Base-by-base conservation (phyloP, 2,797 vertebrate genomes). In the Anisognathus igniventris region DNA sequence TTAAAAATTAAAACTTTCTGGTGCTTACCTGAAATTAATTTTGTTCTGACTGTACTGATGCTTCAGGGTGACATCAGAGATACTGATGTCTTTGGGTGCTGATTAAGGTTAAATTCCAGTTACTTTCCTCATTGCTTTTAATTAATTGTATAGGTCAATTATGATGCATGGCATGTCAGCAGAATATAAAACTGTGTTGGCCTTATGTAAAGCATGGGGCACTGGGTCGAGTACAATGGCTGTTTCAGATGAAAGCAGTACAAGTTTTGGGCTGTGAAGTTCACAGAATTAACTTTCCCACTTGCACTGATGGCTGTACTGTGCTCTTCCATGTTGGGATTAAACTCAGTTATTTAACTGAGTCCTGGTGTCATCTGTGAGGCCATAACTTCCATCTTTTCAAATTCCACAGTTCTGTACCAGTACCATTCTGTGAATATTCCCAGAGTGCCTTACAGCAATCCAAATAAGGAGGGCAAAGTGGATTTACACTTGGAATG, bases 71-170 rank as follows among this genome's bases (percentile, higher is more conserved):
- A 91, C 87, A 92, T 91, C 86, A 87, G 77, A 82, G 33, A 77
- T 79, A 39, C 60, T 74, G n/a, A 67, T 85, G 83, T 85, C 92
- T 90, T 92, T 95, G 86, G 62, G 27, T 68, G 44, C 80, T 95
- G 93, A 93, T 94, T 95, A 94, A 96, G 90, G 93, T 95, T 94
- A 92, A 95, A 90, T 86, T 95, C 76, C 74, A 87, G 71, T 95
- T 95, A 94, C 73, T 77, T 89, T 88, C 27, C 40, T 92, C 90
- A 65, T 89, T 94, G 83, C 39, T 95, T 95, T 93, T 79, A 93
- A 90, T 96, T 95, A 95, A 94, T 67, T 82, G 80, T 92, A 82
- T 95, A 94, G 95, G 90, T 96, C 93, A 93, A 85, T 96, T 89
- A 89, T 78, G 86, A 90, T 84, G 80, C 60, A 76, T 82, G 79